Conservation (phyloP, 2,888 invertebrate genomes). For the Callimorpha dominula region DNA sequence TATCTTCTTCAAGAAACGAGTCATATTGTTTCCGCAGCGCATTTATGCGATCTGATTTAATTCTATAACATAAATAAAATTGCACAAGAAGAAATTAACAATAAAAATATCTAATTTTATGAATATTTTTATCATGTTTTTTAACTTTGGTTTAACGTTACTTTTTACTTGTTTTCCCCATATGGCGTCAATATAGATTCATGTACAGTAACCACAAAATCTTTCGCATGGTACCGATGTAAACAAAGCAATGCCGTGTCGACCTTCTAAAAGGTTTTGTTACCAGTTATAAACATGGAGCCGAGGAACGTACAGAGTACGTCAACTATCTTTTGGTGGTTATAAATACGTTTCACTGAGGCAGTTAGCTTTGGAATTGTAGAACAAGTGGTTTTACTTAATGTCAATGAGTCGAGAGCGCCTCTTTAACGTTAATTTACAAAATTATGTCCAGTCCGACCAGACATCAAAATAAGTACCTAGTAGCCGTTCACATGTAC, state of each 20-base stretch:
- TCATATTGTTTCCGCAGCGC: constrained; percentile 79
- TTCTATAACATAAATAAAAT: constrained; percentile 57
- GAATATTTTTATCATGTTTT: neutral
- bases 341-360: neutral
- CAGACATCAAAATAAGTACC: no score
- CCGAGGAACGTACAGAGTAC: constrained; percentile 56
- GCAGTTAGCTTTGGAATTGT: neutral
- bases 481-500: no score
- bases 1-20: constrained; percentile 79
- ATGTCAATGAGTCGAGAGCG: neutral
- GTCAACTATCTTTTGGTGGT: constrained; percentile 1
- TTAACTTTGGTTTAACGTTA: constrained; percentile 37
- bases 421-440: no score
- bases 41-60: constrained; percentile 75
- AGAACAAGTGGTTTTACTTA: neutral
- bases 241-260: constrained; percentile 77
- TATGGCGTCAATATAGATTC: constrained; percentile 44
- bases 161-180: constrained; percentile 80
- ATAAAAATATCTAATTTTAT: neutral
- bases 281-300: constrained; percentile 52
- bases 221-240: constrained; percentile 60
- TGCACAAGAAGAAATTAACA: neutral
- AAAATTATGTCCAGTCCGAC: no score
- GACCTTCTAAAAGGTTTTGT: constrained; percentile 77
- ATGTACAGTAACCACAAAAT: constrained; percentile 25